Base-by-base conservation (phyloP, 2,113 vertebrate species). In the Mesoclemmys tuberculata region DNA sequence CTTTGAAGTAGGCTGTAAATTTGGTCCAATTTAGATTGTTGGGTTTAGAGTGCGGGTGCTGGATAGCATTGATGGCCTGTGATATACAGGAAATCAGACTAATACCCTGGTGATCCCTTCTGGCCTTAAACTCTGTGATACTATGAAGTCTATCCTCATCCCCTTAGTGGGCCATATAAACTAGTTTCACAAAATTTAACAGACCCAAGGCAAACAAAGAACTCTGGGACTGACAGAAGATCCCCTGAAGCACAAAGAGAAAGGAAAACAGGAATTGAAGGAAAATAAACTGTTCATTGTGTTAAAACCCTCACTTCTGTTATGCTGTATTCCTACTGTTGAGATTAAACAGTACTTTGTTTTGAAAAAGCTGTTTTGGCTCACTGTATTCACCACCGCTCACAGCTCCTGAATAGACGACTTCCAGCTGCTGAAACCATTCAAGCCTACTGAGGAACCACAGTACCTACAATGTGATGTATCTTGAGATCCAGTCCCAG, bases 201-300 rank as follows among this genome's bases (percentile, higher is more conserved):
- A 48, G 49, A 46, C 22, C 51, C 84, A 31, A 1, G 49, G n/a
- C n/a, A 89, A 92, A 82, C 3, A 84, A 87, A 87, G 27, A 74
- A 82, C 22, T 55, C 3, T 14, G 26, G 14, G 16, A 16, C 3
- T 77, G 26, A 46, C 41, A 77, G 12, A 87, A 92, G 10, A 5
- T 0, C 0, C 2, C 5, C 1, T 3, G 90, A 41, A 27, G 86
- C 48, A 8, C 3, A 61, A 26, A 9, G 29, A 41, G 31, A 64
- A 38, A 86, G 48, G 6, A 68, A 41, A 85, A 81, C 51, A 61
- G n/a, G 81, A 21, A 31, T 6, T 2, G 35, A 16, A 89, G 74
- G 29, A 80, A 86, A 82, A 14, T 16, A 0, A 3, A 6, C 21
- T 52, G 10, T 79, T 74, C 48, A 2, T 48, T 89, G 10, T 68